These are phyloP conservation scores for Antennarius striatus DNA, from an alignment of 2,113 vertebrate genomes.

Conservation along the genomic window DNA sequence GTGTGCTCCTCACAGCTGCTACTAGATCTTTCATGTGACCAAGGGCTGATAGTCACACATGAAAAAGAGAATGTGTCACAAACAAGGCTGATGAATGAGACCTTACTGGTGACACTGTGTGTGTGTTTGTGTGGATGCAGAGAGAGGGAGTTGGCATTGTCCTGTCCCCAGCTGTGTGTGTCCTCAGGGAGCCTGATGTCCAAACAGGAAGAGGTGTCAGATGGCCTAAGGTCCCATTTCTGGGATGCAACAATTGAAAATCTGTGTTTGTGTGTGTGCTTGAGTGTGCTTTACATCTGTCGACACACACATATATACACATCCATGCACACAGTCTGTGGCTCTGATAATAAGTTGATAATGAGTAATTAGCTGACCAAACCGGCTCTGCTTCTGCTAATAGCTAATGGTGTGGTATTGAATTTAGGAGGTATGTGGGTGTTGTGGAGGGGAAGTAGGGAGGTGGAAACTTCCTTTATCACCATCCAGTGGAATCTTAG, in stretches of 20 bases:
- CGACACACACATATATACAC: not conserved
- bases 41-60: conserved; percentile 53
- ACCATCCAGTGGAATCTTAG: not conserved
- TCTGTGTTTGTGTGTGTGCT: conserved; percentile 22
- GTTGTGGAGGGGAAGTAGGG: not conserved
- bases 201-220: conserved; percentile 75
- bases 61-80: conserved; percentile 60
- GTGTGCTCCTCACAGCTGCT: conserved; percentile 64
- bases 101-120: conserved; percentile 22
- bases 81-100: conserved; percentile 54
- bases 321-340: conserved; percentile 18
- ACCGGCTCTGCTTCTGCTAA: conserved; percentile 40
- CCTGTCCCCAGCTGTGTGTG: conserved; percentile 59
- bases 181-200: conserved; percentile 63
- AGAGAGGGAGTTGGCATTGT: conserved; percentile 45
- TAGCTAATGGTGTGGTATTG: conserved; percentile 20
- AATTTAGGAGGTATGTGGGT: not conserved
- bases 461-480: not conserved
- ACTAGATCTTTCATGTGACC: conserved; percentile 63
- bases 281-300: not conserved
- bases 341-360: conserved; percentile 65
- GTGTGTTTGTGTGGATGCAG: conserved; percentile 34
- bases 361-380: conserved; percentile 69
- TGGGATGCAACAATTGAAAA: conserved; percentile 61
- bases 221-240: conserved; percentile 51